Evolutionary conservation across 2,797 vertebrate genomes (phyloP).

Genomic region (Chloroceryle amazona): DNA sequence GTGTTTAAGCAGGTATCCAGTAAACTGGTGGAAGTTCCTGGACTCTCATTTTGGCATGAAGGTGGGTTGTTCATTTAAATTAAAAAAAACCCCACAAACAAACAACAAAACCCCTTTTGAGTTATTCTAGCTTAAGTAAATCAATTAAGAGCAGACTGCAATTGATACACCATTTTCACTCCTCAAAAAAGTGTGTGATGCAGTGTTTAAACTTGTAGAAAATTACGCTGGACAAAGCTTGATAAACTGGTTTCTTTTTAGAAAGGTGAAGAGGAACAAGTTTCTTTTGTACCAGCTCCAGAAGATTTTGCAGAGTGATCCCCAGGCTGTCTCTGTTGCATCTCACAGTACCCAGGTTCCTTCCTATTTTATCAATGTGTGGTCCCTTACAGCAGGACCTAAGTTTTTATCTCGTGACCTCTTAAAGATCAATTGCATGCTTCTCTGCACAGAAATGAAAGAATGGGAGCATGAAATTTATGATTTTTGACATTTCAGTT

Average conservation of each 20-base stretch:
- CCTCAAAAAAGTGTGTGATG: background rate
- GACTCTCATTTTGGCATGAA: background rate
- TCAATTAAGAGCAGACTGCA: background rate
- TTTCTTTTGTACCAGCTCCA: background rate
- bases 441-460: background rate
- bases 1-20: background rate
- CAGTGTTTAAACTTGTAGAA: background rate
- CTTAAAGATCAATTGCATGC: background rate
- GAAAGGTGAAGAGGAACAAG: background rate
- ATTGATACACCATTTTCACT: background rate
- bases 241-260: background rate
- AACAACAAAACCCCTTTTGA: background rate
- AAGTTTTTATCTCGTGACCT: background rate
- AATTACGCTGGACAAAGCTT: background rate
- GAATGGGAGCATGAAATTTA: background rate
- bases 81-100: no score
- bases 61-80: background rate
- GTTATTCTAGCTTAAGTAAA: background rate
- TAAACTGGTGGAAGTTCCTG: background rate
- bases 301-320: background rate
- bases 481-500: background rate
- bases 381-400: background rate
- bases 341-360: background rate
- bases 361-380: background rate
- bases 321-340: background rate